Percentiles rank a stretch among this genome's conserved stretches.
These are phyloP conservation scores for Cydia pomonella DNA, from an alignment of 1,140 invertebrate species.

Conservation along the genomic window DNA sequence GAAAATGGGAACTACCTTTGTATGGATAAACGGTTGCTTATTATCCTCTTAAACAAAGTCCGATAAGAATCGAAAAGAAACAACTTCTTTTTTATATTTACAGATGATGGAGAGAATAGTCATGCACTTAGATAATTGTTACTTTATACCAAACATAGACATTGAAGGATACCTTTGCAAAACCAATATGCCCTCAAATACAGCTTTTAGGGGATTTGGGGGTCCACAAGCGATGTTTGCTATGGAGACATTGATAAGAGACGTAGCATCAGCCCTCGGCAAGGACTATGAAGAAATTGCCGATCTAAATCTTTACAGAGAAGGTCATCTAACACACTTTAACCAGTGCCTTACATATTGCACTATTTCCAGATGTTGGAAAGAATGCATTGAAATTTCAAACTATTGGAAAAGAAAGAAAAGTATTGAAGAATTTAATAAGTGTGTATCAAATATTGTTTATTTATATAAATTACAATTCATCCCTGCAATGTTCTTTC, in stretches of 20 bases:
- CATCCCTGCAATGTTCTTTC: constrained; percentile 33
- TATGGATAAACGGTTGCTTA: no score
- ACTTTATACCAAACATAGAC: constrained; percentile 82
- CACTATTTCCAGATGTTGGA: constrained; percentile 86
- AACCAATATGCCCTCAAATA: constrained; percentile 88
- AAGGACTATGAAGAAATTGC: constrained; percentile 70
- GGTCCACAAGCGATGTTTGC: constrained; percentile 89
- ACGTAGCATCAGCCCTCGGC: constrained; percentile 83
- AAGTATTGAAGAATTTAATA: constrained; percentile 84
- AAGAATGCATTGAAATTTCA: constrained; percentile 83
- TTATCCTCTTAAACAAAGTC: not conserved
- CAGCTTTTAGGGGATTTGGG: constrained; percentile 89
- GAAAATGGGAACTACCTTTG: no score
- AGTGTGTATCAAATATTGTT: constrained; percentile 57
- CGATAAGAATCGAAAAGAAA: no score
- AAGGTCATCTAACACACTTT: constrained; percentile 87
- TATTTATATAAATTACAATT: constrained; percentile 23
- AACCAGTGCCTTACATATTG: constrained; percentile 85
- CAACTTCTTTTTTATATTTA: constrained; percentile 34
- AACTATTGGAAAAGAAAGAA: constrained; percentile 81
- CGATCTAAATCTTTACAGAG: constrained; percentile 85
- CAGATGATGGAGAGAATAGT: constrained; percentile 84
- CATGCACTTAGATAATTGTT: constrained; percentile 84
- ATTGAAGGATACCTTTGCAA: constrained; percentile 83
- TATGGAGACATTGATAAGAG: constrained; percentile 84